phyloP scores from a whole-genome alignment of 2,797 vertebrate species.

The Octomys mimax region DNA sequence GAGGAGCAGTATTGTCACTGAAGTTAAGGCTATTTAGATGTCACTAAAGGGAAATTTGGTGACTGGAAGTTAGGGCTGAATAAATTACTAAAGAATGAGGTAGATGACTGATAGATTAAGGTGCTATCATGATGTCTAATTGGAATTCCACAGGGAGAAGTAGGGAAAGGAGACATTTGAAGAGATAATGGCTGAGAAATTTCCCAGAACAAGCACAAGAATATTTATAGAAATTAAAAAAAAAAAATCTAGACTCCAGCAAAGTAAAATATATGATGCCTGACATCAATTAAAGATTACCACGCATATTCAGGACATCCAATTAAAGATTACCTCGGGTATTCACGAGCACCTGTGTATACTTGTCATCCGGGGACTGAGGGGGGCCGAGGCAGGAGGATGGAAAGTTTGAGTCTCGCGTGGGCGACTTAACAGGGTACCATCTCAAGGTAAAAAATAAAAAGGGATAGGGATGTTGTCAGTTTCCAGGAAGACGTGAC shows the following conservation, averaged over 20 bases:
- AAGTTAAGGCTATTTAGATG: not conserved
- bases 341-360: not conserved
- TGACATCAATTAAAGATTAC: not conserved
- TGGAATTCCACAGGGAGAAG: not conserved
- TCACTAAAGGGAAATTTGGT: not conserved
- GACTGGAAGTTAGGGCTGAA: not conserved
- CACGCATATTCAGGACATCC: not conserved
- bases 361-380: not conserved
- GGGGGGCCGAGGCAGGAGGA: not conserved
- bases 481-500: not conserved
- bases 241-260: not conserved
- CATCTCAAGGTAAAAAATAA: not conserved
- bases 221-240: not conserved
- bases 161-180: not conserved
- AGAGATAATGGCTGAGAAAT: not conserved
- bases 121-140: not conserved
- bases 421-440: not conserved
- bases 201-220: not conserved
- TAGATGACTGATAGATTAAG: not conserved
- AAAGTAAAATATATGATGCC: not conserved
- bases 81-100: not conserved
- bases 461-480: not conserved
- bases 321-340: not conserved
- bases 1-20: not conserved
- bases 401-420: not conserved